Percentiles rank a stretch among this genome's conserved stretches.
Evolutionary conservation across 2,888 invertebrate genomes (phyloP).

Genomic region (Caenorhabditis sp.): DNA sequence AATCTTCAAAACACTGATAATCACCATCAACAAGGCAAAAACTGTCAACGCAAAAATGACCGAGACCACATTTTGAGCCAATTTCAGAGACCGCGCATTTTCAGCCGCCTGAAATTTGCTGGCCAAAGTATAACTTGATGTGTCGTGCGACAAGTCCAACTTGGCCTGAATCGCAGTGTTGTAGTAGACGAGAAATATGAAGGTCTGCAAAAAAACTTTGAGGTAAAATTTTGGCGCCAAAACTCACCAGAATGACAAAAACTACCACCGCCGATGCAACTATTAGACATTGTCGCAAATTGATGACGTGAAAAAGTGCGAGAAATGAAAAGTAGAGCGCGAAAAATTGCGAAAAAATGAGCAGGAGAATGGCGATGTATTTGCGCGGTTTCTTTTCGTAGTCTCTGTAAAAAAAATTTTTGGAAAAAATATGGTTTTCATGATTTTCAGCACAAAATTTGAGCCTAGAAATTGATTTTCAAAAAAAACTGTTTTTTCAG

Average conservation of each 20-base stretch:
- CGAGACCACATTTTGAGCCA: not conserved
- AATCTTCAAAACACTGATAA: not conserved
- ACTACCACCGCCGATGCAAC: not conserved
- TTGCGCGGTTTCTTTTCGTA: constrained; percentile 11
- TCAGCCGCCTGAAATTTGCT: not conserved
- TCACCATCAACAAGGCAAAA: not conserved
- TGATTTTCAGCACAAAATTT: too few relatives aligned
- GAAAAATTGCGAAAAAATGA: not conserved
- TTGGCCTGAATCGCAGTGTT: not conserved
- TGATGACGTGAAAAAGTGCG: not conserved
- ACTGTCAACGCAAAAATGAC: not conserved
- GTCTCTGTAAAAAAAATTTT: not conserved
- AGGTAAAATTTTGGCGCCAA: too few relatives aligned
- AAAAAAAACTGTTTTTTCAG: too few relatives aligned
- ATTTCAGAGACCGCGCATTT: not conserved
- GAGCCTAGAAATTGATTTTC: too few relatives aligned
- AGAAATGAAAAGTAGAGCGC: not conserved
- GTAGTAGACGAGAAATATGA: not conserved
- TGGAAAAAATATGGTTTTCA: too few relatives aligned
- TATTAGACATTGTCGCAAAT: not conserved
- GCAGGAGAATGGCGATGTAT: not conserved
- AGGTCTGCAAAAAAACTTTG: not conserved
- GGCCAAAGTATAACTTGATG: not conserved
- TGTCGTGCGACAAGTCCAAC: not conserved
- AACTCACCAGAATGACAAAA: not conserved